These are phyloP conservation scores for Syrista parreyssii DNA, from an alignment of 2,888 invertebrate genomes.

Conservation along the genomic window DNA sequence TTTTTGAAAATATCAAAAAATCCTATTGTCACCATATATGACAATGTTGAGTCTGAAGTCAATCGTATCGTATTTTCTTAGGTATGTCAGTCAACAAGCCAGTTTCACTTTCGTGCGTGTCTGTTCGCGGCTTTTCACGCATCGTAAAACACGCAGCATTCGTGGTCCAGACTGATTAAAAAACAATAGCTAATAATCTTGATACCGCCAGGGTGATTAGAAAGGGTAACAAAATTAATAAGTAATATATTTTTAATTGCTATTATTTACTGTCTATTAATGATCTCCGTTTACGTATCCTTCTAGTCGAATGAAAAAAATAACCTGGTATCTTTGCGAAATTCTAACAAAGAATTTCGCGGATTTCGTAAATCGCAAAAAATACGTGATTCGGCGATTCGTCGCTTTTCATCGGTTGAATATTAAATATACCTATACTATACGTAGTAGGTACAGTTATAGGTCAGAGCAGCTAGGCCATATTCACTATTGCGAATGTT, in stretches of 20 bases:
- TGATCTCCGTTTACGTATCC: neutral
- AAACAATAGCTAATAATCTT: neutral
- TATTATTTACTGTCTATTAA: neutral
- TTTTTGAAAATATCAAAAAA: neutral
- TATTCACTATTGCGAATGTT: neutral
- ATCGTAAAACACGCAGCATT: neutral
- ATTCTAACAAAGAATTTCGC: neutral
- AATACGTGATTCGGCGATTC: neutral
- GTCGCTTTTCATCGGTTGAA: neutral
- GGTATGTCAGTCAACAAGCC: neutral
- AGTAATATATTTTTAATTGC: neutral
- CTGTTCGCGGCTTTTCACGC: neutral
- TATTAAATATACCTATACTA: neutral
- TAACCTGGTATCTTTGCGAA: neutral
- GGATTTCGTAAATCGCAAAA: neutral
- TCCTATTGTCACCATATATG: too few relatives aligned
- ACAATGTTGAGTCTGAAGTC: neutral
- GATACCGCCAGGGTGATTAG: neutral
- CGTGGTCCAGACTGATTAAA: neutral
- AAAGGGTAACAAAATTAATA: neutral
- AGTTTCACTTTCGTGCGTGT: neutral
- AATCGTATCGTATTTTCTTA: neutral
- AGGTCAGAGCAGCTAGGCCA: neutral
- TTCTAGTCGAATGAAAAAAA: neutral
- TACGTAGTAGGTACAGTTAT: neutral